Evolutionary conservation across 2,888 invertebrate genomes (phyloP).

Genomic region (Glyphotaelius pellucidus): DNA sequence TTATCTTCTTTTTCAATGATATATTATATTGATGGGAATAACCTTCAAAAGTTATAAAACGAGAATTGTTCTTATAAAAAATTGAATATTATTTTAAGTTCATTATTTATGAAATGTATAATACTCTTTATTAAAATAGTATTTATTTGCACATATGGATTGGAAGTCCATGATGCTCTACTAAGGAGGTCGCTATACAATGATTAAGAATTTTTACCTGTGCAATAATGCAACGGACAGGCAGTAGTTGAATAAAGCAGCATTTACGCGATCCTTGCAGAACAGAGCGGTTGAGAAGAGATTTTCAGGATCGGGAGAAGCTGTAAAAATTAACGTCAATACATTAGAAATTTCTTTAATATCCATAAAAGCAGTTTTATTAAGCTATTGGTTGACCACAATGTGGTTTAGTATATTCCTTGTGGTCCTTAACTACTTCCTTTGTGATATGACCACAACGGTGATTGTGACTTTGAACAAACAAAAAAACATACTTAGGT

Average conservation of each 20-base stretch:
- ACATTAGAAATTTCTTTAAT: not conserved
- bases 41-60: no score
- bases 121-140: no score
- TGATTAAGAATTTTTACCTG: constrained; percentile 71
- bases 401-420: not conserved
- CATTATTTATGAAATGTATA: no score
- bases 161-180: no score
- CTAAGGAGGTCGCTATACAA: not conserved
- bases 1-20: no score
- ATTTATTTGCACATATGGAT: no score
- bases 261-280: constrained; percentile 85
- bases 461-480: not conserved
- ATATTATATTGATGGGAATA: no score
- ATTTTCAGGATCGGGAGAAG: constrained; percentile 75
- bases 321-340: constrained; percentile 45
- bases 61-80: no score
- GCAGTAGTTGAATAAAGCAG: constrained; percentile 88
- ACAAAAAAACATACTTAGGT: not conserved
- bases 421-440: constrained; percentile 28
- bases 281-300: constrained; percentile 84
- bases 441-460: constrained; percentile 10
- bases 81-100: no score
- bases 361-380: not conserved
- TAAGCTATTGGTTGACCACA: not conserved
- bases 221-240: constrained; percentile 87